Percentiles rank a stretch among this genome's conserved stretches.
phyloP scores from a whole-genome alignment of 2,888 invertebrate genomes.

The Druceiella hillmani region DNA sequence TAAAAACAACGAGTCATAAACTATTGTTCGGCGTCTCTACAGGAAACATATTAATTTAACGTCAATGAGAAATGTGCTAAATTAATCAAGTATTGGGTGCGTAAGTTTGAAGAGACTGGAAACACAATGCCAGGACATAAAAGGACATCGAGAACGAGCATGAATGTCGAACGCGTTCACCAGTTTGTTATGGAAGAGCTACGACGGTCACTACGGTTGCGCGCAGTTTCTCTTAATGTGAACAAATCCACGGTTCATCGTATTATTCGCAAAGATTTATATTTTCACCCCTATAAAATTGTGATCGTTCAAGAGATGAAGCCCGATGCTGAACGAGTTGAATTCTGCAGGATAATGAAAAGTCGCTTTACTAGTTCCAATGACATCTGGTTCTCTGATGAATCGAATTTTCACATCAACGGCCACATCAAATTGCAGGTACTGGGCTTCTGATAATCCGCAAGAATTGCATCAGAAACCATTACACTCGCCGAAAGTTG shows the following conservation, averaged over 20 bases:
- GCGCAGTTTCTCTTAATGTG: constrained; percentile 22
- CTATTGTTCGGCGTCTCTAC: too few species aligned
- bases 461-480: constrained; percentile 22
- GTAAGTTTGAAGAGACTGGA: constrained; percentile 26
- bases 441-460: constrained; percentile 18
- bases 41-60: too few species aligned
- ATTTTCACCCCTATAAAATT: constrained; percentile 24
- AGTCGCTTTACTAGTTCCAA: constrained; percentile 23
- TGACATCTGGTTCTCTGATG: constrained; percentile 22
- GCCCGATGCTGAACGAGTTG: constrained; percentile 23
- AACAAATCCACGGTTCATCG: constrained; percentile 24
- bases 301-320: constrained; percentile 25
- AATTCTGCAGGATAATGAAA: constrained; percentile 24
- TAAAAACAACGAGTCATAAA: too few species aligned
- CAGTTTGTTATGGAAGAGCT: constrained; percentile 23
- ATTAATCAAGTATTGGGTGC: constrained; percentile 24
- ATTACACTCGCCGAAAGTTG: constrained; percentile 15
- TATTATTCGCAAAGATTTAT: constrained; percentile 23
- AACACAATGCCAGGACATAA: constrained; percentile 24
- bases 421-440: constrained; percentile 15
- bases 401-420: constrained; percentile 22
- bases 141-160: constrained; percentile 25
- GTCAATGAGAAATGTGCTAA: constrained; percentile 20
- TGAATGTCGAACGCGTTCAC: constrained; percentile 24
- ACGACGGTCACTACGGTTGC: constrained; percentile 18